phyloP scores from a whole-genome alignment of 2,797 vertebrate genomes.

The Epinephelus malabaricus region DNA sequence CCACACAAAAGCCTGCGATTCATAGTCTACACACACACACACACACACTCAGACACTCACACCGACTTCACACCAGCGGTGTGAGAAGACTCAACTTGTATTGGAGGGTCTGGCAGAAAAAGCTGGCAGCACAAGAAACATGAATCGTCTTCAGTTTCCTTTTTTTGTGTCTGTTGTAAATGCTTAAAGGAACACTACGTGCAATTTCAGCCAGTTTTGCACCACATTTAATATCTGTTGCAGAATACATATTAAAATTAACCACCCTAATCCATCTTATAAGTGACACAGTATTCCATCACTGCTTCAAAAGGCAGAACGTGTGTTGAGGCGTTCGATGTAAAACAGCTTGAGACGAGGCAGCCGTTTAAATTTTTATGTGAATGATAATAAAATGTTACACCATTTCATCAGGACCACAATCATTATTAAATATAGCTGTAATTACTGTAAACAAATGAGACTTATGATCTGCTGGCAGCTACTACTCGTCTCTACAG shows the following conservation, averaged over 20 bases:
- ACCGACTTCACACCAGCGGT: slow-evolving; percentile 41
- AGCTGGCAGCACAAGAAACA: slow-evolving; percentile 43
- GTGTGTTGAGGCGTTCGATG: background rate
- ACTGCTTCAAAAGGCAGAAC: background rate
- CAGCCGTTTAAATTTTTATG: background rate
- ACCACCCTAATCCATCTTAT: background rate
- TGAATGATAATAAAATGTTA: background rate
- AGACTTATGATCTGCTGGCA: slow-evolving; percentile 3
- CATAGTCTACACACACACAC: slow-evolving; percentile 32
- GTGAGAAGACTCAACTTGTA: slow-evolving; percentile 45
- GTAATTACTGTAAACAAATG: slow-evolving; percentile 16
- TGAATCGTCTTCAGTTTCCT: slow-evolving; percentile 19
- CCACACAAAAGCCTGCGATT: slow-evolving; percentile 59
- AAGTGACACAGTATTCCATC: background rate
- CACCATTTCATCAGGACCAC: background rate
- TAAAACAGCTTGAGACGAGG: background rate
- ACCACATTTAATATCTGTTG: background rate
- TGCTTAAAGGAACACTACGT: slow-evolving; percentile 1
- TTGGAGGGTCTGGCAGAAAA: slow-evolving; percentile 38
- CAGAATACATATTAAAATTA: background rate
- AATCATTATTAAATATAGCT: background rate
- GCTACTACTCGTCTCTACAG: background rate
- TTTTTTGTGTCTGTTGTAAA: slow-evolving; percentile 4
- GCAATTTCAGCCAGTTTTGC: background rate
- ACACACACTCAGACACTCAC: slow-evolving; percentile 17